A percentile compares a stretch with the other conserved stretches of the same genome.
phyloP scores from a whole-genome alignment of 2,113 vertebrate genomes.

The Platichthys stellatus region DNA sequence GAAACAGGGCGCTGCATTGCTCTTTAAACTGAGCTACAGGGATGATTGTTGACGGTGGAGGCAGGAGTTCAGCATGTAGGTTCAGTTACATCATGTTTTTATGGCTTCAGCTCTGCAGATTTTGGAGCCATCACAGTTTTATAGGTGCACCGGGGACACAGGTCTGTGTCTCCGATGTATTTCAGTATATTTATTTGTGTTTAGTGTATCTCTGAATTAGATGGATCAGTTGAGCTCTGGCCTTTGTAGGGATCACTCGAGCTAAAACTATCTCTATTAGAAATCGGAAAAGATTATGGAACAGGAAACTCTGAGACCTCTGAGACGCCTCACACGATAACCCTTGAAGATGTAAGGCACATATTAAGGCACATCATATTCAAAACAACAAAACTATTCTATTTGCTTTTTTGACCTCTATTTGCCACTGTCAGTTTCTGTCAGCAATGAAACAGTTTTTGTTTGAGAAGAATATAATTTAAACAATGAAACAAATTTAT shows the following conservation, averaged over 20 bases:
- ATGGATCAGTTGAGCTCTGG: neutral
- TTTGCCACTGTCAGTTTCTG: neutral
- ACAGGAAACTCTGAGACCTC: neutral
- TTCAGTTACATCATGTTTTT: neutral
- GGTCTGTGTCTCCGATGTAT: neutral
- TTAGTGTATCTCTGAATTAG: neutral
- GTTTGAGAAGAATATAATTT: neutral
- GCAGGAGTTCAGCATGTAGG: neutral
- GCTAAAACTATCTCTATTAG: neutral
- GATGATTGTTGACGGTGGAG: conserved; percentile 1
- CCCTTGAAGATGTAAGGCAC: neutral
- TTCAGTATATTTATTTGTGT: neutral
- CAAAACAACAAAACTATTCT: neutral
- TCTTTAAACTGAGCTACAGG: neutral
- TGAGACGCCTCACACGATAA: no score
- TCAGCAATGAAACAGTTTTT: neutral
- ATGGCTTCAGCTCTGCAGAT: neutral
- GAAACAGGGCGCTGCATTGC: no score
- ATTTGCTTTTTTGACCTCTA: no score
- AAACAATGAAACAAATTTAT: neutral
- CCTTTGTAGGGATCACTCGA: neutral
- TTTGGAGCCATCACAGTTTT: neutral
- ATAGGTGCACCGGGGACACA: neutral
- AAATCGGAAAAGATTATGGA: neutral
- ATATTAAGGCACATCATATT: neutral